Percentiles rank a stretch among this genome's conserved stretches.
phyloP scores from a whole-genome alignment of 2,888 invertebrate genomes.

The Caenorhabditis japonica region DNA sequence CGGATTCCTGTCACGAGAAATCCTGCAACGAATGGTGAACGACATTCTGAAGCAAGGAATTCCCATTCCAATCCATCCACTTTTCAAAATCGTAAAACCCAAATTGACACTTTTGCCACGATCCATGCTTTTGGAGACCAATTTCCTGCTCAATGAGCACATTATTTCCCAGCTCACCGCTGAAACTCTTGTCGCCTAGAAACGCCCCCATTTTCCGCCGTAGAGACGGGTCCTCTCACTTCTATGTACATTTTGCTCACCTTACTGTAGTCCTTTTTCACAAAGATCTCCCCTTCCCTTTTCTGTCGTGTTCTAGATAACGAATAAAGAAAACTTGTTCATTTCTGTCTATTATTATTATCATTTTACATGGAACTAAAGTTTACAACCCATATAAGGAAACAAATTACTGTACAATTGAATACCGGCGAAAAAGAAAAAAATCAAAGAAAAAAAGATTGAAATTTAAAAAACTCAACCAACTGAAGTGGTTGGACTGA shows the following conservation, averaged over 20 bases:
- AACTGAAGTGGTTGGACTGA: slow-evolving; percentile 34
- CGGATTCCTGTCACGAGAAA: slow-evolving; percentile 73
- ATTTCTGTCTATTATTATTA: not conserved
- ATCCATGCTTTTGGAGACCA: slow-evolving; percentile 73
- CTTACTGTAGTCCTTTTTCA: not conserved
- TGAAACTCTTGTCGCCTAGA: slow-evolving; percentile 49
- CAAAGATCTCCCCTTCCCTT: too few relatives aligned
- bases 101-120: slow-evolving; percentile 71
- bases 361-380: not conserved
- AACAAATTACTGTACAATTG: slow-evolving; percentile 20
- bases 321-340: not conserved
- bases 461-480: slow-evolving; percentile 12
- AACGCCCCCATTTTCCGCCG: not conserved
- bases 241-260: slow-evolving; percentile 19
- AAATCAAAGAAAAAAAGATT: not conserved
- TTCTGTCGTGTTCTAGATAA: not conserved
- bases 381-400: slow-evolving; percentile 21
- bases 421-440: slow-evolving; percentile 11
- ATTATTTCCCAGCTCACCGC: slow-evolving; percentile 72
- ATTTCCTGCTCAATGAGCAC: slow-evolving; percentile 72
- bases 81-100: slow-evolving; percentile 72
- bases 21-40: slow-evolving; percentile 71
- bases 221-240: not conserved
- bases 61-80: slow-evolving; percentile 76
- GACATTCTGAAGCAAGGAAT: slow-evolving; percentile 75